Evolutionary conservation across 2,888 invertebrate species (phyloP).

Genomic region (Sphaeridia pumilis): DNA sequence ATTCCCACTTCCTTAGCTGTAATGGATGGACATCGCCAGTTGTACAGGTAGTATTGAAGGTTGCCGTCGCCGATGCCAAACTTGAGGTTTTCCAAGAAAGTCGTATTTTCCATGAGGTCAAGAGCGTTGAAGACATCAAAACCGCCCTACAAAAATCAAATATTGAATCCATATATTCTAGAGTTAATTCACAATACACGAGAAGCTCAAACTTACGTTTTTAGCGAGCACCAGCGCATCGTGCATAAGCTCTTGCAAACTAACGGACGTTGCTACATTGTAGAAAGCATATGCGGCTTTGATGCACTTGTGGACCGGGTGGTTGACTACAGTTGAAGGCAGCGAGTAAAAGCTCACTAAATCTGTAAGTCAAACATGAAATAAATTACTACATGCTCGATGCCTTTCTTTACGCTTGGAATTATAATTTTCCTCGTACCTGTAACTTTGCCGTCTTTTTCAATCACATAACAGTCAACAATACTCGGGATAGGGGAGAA

Average conservation of each 20-base stretch:
- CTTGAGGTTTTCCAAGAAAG: slow-evolving; percentile 87
- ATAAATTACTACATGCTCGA: too few species aligned
- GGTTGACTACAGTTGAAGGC: slow-evolving; percentile 97
- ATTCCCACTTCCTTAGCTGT: slow-evolving; percentile 50
- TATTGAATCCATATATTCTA: too few species aligned
- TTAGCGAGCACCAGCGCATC: slow-evolving; percentile 93
- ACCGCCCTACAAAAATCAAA: slow-evolving; percentile 61
- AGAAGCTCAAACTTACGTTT: slow-evolving; percentile 51
- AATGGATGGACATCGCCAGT: slow-evolving; percentile 97
- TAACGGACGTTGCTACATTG: slow-evolving; percentile 78
- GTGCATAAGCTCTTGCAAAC: slow-evolving; percentile 85
- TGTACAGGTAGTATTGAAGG: slow-evolving; percentile 98
- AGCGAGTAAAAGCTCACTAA: slow-evolving; percentile 96
- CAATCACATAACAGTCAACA: slow-evolving; percentile 90
- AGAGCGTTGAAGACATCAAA: slow-evolving; percentile 99
- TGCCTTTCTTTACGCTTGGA: too few species aligned
- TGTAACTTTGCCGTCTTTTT: slow-evolving; percentile 51
- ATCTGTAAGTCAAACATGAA: slow-evolving; percentile 55
- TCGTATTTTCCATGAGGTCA: slow-evolving; percentile 97
- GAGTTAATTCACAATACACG: too few species aligned
- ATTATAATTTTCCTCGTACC: slow-evolving; percentile 37
- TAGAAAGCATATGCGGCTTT: slow-evolving; percentile 99
- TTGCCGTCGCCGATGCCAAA: slow-evolving; percentile 99
- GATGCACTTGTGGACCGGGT: slow-evolving; percentile 81
- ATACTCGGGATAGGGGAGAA: slow-evolving; percentile 83